Evolutionary conservation across 1,140 invertebrate species (phyloP), one percentile per base, ranked within the genome.

Genomic region (Drosophila ironensis): DNA sequence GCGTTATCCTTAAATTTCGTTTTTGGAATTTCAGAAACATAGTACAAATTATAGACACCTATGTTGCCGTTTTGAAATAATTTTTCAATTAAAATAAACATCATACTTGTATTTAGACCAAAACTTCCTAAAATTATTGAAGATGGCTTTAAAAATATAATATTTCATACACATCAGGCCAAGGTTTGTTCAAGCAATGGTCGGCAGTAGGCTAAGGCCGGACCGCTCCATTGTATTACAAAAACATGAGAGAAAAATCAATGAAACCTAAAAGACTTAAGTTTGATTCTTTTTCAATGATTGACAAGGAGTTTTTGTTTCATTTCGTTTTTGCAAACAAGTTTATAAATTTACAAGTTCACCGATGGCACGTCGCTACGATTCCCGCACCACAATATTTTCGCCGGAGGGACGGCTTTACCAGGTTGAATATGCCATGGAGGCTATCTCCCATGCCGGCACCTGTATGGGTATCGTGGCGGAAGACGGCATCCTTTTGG

Each of bases 391-490:
- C 33, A 99, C 98, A 16, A 99, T 99, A 72, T 99, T 99, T 90
- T 99, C 98, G 11, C 99, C 99, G 0, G 99, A 99, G 93, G 98
- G 97, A 33, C 95, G 99, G 50, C 92, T 99, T 1, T 99, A 99
- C 90, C 99, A 99, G 91, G 99, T 99, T 2, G 99, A 99, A 91
- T 99, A 99, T 95, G 99, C 99, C 2, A 99, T 99, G 98, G 99
- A 99, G 92, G 99, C 99, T 63, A 99, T 99, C 86, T 98, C 97
- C 80, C 98, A 99, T 92, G 99, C 99, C 22, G 99, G 99, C 19
- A 99, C 98, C 30, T 99, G 98, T 86, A 92, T 99, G 2, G 99
- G 97, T 27, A 99, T 99, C 80, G 91, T 99, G 50, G 97, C 98
- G 2, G 95, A 95, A 56, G 98, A 99, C 92, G 99, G 99, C 9